Evolutionary conservation across 2,888 invertebrate species (phyloP), one percentile per base, ranked within the genome.

Genomic region (Laspeyria flexula): DNA sequence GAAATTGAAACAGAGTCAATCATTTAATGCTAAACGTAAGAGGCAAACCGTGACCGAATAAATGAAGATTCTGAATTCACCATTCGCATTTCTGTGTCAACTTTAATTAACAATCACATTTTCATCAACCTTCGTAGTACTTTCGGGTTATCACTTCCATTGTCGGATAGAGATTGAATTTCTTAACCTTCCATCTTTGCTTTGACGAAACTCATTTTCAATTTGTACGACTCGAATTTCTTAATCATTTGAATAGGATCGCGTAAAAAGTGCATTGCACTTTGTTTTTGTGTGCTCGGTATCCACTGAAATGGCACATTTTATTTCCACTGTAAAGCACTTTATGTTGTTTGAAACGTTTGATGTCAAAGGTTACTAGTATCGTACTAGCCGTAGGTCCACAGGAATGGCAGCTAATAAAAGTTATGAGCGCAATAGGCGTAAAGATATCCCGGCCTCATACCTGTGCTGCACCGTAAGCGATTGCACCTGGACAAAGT

Each of bases 1-100:
- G 85, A 90, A 92, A 92, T 92, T 91, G 91, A 91, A 90, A 90
- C 90, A 90, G 85, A 88, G 90, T 89, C 91, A 84, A 88, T 88
- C 88, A 90, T 91, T 91, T 90, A 90, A 90, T 86, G 84, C 87
- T 86, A 87, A 89, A 86, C 86, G 88, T 81, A 84, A 88, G 85
- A 88, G 81, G 80, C 81, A 85, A 86, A 81, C 86, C 92, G 88
- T 91, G 87, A 88, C 91, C 83, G 79, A 85, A 89, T 87, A 89
- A 91, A 92, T 88, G 89, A 91, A 86, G 88, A 90, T 88, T 90
- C 86, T 79, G 82, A 86, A 87, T 91, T 85, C 86, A 85, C 82
- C 73, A 85, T 81, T 85, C 82, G 85, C 80, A 85, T 89, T 90
- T 92, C 89, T 90, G 84, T 91, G 91, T 91, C 91, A 91, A 90